Evolutionary conservation across 2,113 vertebrate species (phyloP).

Genomic region (Donacobius atricapilla): DNA sequence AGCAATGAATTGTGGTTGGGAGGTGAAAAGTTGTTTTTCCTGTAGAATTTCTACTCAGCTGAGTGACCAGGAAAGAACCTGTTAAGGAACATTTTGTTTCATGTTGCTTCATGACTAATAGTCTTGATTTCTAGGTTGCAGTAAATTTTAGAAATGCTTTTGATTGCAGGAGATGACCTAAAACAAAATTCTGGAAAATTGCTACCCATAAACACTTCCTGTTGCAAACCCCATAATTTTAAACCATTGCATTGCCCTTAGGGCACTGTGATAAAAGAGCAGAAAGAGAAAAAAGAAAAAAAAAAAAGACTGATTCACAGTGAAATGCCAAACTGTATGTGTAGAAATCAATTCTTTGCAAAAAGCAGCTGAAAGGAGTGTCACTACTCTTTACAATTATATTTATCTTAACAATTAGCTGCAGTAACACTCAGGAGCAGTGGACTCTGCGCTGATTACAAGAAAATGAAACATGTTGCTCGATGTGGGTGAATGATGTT

Average conservation of each 20-base stretch:
- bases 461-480: constrained; percentile 43
- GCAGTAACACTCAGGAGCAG: constrained; percentile 54
- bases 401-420: constrained; percentile 65
- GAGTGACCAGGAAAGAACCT: neutral
- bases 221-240: constrained; percentile 48
- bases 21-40: constrained; percentile 5
- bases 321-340: constrained; percentile 27
- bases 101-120: constrained; percentile 2
- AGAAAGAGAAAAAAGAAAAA: neutral
- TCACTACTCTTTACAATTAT: constrained; percentile 50
- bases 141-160: neutral
- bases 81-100: constrained; percentile 2
- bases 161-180: constrained; percentile 30
- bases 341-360: constrained; percentile 57
- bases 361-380: constrained; percentile 44
- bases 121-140: constrained; percentile 52
- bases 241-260: constrained; percentile 47
- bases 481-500: constrained; percentile 30
- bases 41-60: neutral
- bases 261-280: constrained; percentile 44
- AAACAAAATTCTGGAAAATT: constrained; percentile 15
- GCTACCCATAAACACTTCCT: constrained; percentile 39
- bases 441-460: constrained; percentile 49
- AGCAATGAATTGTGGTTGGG: neutral
- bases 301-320: neutral